Evolutionary conservation across 2,797 vertebrate genomes (phyloP).

Genomic region (Trachurus trachurus): DNA sequence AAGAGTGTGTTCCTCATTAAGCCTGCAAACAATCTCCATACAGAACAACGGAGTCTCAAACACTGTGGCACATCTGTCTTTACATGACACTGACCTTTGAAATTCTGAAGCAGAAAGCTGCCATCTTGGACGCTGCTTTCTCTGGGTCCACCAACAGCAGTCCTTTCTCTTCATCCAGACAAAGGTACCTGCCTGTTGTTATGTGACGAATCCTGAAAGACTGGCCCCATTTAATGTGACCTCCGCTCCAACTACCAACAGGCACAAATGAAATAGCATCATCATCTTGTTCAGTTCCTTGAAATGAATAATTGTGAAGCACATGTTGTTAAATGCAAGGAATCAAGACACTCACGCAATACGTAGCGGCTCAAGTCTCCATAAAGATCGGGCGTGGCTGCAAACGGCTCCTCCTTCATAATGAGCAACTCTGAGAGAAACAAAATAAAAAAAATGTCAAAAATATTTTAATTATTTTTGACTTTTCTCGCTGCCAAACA

Average conservation of each 20-base stretch:
- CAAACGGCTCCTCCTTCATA: slow-evolving; percentile 95
- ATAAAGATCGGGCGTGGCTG: slow-evolving; percentile 93
- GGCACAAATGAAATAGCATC: slow-evolving; percentile 10
- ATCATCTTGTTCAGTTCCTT: not conserved
- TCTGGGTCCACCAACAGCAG: slow-evolving; percentile 91
- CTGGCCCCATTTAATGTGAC: slow-evolving; percentile 96
- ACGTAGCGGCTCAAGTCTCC: slow-evolving; percentile 93
- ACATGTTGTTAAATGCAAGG: not conserved
- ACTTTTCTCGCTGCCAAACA: not conserved
- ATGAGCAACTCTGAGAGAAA: slow-evolving; percentile 86
- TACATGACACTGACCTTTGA: slow-evolving; percentile 88
- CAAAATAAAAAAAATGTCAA: not conserved
- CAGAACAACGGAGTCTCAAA: not conserved
- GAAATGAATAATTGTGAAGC: not conserved
- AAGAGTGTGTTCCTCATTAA: not conserved
- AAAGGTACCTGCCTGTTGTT: slow-evolving; percentile 93
- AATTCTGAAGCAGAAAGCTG: slow-evolving; percentile 93
- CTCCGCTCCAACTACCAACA: slow-evolving; percentile 90
- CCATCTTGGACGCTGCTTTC: slow-evolving; percentile 91
- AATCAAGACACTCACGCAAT: slow-evolving; percentile 85
- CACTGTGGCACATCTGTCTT: not conserved
- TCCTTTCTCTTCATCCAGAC: slow-evolving; percentile 92
- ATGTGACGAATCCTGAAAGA: slow-evolving; percentile 93
- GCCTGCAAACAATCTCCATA: not conserved
- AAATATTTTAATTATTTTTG: not conserved